Conservation (phyloP, 2,888 invertebrate species). For the Torymus auratus region DNA sequence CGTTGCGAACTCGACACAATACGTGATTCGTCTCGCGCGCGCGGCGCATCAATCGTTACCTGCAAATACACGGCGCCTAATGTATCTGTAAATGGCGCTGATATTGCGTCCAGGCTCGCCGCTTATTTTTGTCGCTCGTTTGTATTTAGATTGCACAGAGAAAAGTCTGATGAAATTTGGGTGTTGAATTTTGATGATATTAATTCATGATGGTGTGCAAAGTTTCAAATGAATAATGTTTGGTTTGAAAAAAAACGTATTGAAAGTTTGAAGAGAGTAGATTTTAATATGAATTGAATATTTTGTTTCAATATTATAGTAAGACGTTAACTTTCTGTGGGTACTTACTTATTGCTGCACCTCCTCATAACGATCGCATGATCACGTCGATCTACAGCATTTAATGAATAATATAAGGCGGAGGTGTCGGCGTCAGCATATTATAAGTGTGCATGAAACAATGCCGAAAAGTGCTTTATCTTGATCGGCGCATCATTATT, state of each 20-base stretch:
- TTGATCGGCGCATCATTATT: conserved; percentile 13
- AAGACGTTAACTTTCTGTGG: too few relatives aligned
- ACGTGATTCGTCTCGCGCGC: conserved; percentile 9
- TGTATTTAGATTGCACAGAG: too few relatives aligned
- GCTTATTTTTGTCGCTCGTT: too few relatives aligned
- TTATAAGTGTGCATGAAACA: conserved; percentile 10
- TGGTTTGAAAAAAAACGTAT: too few relatives aligned
- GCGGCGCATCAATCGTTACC: conserved; percentile 40
- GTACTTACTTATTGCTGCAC: too few relatives aligned
- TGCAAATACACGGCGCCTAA: not conserved
- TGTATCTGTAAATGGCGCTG: not conserved
- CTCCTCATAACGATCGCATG: not conserved
- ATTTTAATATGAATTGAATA: too few relatives aligned
- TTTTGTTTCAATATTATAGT: too few relatives aligned
- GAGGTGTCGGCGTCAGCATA: conserved; percentile 9
- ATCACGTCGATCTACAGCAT: not conserved
- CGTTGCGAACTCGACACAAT: not conserved
- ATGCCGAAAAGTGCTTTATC: conserved; percentile 22
- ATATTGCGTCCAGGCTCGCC: not conserved
- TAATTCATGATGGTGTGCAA: too few relatives aligned
- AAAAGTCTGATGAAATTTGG: too few relatives aligned
- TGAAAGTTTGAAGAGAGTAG: too few relatives aligned
- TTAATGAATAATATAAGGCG: not conserved
- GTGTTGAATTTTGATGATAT: too few relatives aligned
- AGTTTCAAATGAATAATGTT: too few relatives aligned